A percentile compares a stretch with the other conserved stretches of the same genome.
These are phyloP conservation scores for Clitarchus hookeri DNA, from an alignment of 2,888 invertebrate genomes.

Conservation along the genomic window DNA sequence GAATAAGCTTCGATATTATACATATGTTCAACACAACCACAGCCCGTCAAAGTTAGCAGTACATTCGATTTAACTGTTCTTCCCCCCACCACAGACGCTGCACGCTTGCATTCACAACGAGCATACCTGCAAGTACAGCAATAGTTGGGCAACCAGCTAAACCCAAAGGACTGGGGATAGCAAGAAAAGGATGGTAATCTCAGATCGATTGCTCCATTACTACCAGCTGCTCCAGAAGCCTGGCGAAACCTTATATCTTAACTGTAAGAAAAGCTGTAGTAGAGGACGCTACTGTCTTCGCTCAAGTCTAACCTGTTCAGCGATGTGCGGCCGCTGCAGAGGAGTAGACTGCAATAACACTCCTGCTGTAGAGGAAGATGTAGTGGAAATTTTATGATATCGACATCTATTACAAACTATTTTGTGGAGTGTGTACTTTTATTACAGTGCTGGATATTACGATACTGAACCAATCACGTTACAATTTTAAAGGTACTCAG, in stretches of 20 bases:
- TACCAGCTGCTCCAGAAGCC: neutral
- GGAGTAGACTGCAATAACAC: too few relatives aligned
- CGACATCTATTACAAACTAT: too few relatives aligned
- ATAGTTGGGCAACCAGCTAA: neutral
- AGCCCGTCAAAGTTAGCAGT: neutral
- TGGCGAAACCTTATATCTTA: neutral
- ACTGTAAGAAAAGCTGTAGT: neutral
- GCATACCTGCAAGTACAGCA: neutral
- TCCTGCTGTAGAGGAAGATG: too few relatives aligned
- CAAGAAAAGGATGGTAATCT: neutral
- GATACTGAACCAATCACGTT: too few relatives aligned
- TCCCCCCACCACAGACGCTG: neutral
- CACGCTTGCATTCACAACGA: neutral
- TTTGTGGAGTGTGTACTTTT: too few relatives aligned
- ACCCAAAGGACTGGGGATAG: neutral
- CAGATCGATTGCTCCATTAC: neutral
- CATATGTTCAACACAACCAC: neutral
- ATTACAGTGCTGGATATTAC: too few relatives aligned
- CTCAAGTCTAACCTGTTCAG: neutral
- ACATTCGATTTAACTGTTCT: neutral
- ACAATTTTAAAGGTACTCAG: too few relatives aligned
- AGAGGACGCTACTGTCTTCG: neutral
- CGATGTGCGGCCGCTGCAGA: neutral
- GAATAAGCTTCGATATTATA: neutral
- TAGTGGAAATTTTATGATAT: too few relatives aligned